phyloP scores from a whole-genome alignment of 2,888 invertebrate species.

The Hirtodrosophila duncani region DNA sequence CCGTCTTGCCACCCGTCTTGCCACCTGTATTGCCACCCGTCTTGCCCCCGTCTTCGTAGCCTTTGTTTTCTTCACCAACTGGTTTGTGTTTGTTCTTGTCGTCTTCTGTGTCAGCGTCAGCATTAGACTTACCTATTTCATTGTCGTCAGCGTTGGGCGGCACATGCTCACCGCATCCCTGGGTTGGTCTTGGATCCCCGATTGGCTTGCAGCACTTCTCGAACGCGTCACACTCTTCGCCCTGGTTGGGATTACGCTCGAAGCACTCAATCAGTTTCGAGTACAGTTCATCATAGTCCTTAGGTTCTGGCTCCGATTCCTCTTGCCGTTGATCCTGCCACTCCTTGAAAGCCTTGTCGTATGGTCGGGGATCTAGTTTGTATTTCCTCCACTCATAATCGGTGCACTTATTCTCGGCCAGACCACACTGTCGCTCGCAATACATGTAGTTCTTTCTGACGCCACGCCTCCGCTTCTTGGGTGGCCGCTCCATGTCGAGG shows the following conservation, averaged over 20 bases:
- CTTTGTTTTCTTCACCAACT: no score
- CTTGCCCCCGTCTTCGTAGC: no score
- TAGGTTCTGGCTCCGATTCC: slow-evolving; percentile 24
- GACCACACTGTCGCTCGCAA: slow-evolving; percentile 23
- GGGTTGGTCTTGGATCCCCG: no score
- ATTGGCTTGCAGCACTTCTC: slow-evolving; percentile 42
- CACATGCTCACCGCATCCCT: no score
- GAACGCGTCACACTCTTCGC: slow-evolving; percentile 7
- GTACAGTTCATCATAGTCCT: slow-evolving; percentile 53
- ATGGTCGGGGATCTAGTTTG: slow-evolving; percentile 18
- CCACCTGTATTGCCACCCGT: no score
- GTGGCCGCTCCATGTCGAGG: slow-evolving; percentile 23
- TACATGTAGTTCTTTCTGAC: slow-evolving; percentile 22
- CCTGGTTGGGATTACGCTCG: neutral
- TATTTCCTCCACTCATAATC: slow-evolving; percentile 42
- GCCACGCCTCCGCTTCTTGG: slow-evolving; percentile 16
- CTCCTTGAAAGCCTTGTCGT: slow-evolving; percentile 19
- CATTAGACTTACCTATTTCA: no score
- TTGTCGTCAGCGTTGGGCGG: no score
- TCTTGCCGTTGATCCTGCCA: neutral
- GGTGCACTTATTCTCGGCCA: slow-evolving; percentile 37
- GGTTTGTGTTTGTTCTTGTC: no score
- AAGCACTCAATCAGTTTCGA: slow-evolving; percentile 35
- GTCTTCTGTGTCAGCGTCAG: no score
- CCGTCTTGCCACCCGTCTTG: no score